phyloP scores from a whole-genome alignment of 1,140 invertebrate genomes.

The Sarcophaga bullata region DNA sequence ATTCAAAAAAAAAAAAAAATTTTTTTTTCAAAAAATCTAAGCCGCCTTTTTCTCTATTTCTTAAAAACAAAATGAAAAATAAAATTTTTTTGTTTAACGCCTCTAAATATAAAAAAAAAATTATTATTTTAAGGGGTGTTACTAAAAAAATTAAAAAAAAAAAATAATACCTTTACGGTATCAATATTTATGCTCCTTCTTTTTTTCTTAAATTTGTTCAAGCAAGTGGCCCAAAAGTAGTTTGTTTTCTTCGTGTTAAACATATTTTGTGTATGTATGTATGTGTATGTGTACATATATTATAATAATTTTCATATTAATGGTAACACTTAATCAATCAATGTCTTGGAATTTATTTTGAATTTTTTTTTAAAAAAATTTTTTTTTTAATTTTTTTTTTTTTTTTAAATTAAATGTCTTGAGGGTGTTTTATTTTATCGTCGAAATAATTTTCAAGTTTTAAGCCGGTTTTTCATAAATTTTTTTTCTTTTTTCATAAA shows the following conservation, averaged over 20 bases:
- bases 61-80: no score
- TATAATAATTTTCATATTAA: neutral
- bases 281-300: neutral
- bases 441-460: neutral
- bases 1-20: neutral
- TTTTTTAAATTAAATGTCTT: neutral
- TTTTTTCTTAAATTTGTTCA: neutral
- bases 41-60: neutral
- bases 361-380: neutral
- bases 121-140: neutral
- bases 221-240: neutral
- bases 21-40: neutral
- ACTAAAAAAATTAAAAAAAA: neutral
- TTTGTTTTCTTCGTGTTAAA: neutral
- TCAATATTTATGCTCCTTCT: no score
- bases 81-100: conserved; percentile 6
- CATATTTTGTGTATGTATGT: neutral
- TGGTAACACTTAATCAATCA: conserved; percentile 33
- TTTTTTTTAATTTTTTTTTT: neutral
- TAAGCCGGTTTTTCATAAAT: no score
- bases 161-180: no score
- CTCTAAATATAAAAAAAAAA: neutral
- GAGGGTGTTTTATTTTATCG: neutral
- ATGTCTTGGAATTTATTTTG: neutral
- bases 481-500: no score